Base-by-base conservation (phyloP, 2,888 invertebrate species). In the Euspilapteryx auroguttella region DNA sequence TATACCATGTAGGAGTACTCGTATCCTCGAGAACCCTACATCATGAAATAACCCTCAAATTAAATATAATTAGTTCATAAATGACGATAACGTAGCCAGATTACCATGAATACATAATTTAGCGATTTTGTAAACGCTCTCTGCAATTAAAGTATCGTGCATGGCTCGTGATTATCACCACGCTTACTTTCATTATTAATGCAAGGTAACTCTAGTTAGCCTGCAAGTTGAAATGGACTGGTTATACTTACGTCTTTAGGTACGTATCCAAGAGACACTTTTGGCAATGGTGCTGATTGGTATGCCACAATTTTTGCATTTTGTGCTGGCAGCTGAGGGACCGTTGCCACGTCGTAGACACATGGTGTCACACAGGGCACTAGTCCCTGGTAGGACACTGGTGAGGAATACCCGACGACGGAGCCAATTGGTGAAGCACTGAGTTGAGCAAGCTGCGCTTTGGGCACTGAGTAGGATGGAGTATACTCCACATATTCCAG, bases 1-100 rank as follows among this genome's bases (percentile, higher is more conserved):
- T 73, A 65, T 2, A 80, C 78, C 17, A 73, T 61, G 38, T 80
- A 80, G 3, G 73, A 71, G 40, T 78, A 79, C 44, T 73, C 55
- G 29, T 71, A 75, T 5, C 54, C 49, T 6, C 42, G 32, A 8
- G 45, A 30, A 7, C 52, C 53, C 69, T 68, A n/a, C n/a, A n/a
- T n/a, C n/a, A n/a, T n/a, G n/a, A n/a, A n/a, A n/a, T n/a, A n/a
- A n/a, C n/a, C n/a, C n/a, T n/a, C n/a, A n/a, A n/a, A n/a, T n/a
- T n/a, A n/a, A n/a, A n/a, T n/a, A n/a, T n/a, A n/a, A n/a, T n/a
- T n/a, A n/a, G n/a, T n/a, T n/a, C n/a, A n/a, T n/a, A n/a, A n/a
- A n/a, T n/a, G n/a, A n/a, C n/a, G n/a, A n/a, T n/a, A n/a, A n/a
- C n/a, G n/a, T n/a, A n/a, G n/a, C n/a, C n/a, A n/a, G n/a, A n/a